Conservation (phyloP, 2,888 invertebrate genomes). For the Acanthococcus lagerstroemiae region DNA sequence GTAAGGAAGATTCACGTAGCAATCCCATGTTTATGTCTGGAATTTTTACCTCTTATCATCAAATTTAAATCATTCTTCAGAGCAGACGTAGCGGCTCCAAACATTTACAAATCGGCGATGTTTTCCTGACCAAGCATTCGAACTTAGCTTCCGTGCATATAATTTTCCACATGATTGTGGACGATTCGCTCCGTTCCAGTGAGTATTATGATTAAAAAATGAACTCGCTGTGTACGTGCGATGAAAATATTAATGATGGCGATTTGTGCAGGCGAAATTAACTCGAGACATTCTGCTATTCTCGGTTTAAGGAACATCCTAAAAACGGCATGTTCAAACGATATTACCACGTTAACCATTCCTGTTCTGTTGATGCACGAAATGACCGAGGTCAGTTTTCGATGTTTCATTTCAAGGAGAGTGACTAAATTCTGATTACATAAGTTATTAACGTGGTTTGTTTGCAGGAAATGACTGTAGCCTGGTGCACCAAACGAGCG, state of each 20-base stretch:
- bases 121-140: conserved; percentile 78
- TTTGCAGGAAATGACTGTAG: conserved; percentile 80
- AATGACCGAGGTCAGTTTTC: conserved; percentile 69
- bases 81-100: conserved; percentile 46
- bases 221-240: no score
- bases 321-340: conserved; percentile 88
- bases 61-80: conserved; percentile 5
- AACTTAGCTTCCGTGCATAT: conserved; percentile 90
- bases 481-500: conserved; percentile 92
- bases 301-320: conserved; percentile 88
- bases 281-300: conserved; percentile 90
- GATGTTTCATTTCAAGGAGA: background rate
- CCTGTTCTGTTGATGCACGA: conserved; percentile 87
- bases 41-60: no score
- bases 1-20: conserved; percentile 32
- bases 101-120: conserved; percentile 69
- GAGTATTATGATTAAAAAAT: conserved; percentile 31
- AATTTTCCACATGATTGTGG: conserved; percentile 88
- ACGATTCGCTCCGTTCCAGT: conserved; percentile 57
- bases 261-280: conserved; percentile 65
- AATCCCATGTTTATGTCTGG: no score
- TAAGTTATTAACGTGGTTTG: conserved; percentile 16
- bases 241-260: background rate
- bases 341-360: conserved; percentile 83
- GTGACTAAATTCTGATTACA: background rate